Percentiles rank a stretch among this genome's conserved stretches.
These are phyloP conservation scores for Pipistrellus nathusii DNA, from an alignment of 2,797 vertebrate genomes.

Conservation along the genomic window DNA sequence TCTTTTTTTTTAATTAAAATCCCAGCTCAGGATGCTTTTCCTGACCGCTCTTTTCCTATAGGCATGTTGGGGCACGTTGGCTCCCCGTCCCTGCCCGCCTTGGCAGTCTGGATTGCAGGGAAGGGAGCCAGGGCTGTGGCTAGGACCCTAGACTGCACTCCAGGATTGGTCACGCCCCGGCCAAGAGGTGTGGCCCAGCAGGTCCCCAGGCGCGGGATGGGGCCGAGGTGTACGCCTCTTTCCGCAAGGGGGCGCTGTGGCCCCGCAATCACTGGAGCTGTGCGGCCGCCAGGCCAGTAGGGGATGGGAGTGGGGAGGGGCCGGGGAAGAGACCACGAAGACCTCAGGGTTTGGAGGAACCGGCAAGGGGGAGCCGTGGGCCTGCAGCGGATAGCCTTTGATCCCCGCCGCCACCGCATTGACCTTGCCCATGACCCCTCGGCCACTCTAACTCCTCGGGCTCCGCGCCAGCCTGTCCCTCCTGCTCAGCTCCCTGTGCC, in stretches of 20 bases:
- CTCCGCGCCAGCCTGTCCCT: not conserved
- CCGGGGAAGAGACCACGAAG: not conserved
- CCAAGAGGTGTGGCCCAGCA: too few species aligned
- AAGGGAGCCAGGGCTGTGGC: too few species aligned
- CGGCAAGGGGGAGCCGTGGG: not conserved
- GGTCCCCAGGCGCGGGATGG: accelerated
- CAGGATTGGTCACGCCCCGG: not conserved
- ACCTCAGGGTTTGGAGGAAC: not conserved
- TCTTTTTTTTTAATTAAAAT: not conserved
- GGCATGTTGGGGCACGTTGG: too few species aligned
- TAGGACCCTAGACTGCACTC: too few species aligned
- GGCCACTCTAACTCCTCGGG: not conserved
- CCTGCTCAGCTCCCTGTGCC: not conserved
- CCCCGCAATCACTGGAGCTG: not conserved
- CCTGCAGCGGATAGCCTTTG: not conserved
- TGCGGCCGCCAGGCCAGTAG: accelerated
- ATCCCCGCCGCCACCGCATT: not conserved
- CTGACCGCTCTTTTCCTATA: too few species aligned
- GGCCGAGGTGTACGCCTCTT: not conserved
- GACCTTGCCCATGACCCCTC: not conserved
- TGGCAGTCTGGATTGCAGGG: not conserved
- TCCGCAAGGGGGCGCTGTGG: not conserved
- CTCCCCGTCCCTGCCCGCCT: not conserved
- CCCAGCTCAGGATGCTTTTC: not conserved
- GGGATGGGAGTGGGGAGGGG: not conserved